phyloP scores from a whole-genome alignment of 2,797 vertebrate species.

The Enteromius radiatus region DNA sequence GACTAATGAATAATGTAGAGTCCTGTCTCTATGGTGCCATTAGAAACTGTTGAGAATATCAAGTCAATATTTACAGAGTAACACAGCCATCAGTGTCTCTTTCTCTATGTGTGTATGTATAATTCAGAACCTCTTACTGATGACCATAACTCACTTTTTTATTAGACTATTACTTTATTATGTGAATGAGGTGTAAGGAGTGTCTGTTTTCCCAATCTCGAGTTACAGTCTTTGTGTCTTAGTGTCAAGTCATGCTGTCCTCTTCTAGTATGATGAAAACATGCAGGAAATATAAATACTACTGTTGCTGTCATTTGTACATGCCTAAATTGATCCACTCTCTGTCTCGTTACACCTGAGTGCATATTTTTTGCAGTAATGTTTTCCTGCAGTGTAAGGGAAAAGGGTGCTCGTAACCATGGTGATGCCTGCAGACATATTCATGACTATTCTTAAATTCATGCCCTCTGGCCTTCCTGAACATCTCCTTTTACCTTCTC shows the following conservation, averaged over 20 bases:
- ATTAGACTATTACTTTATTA: neutral
- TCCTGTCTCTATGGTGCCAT: slow-evolving; percentile 51
- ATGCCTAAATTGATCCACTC: neutral
- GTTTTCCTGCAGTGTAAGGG: neutral
- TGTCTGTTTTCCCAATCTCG: neutral
- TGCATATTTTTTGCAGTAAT: neutral
- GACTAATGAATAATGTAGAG: slow-evolving; percentile 54
- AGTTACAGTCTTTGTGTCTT: neutral
- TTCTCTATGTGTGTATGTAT: neutral
- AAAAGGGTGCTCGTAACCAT: slow-evolving; percentile 11
- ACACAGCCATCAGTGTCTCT: neutral
- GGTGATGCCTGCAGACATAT: slow-evolving; percentile 26
- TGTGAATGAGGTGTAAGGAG: neutral
- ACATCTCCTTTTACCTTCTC: neutral
- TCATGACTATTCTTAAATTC: slow-evolving; percentile 3
- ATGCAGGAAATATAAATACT: neutral
- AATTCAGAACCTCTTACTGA: neutral
- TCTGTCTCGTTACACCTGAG: neutral
- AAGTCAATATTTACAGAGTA: slow-evolving; percentile 42
- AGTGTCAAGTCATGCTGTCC: neutral
- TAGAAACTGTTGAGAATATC: slow-evolving; percentile 30
- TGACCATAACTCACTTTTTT: neutral
- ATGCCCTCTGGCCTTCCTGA: neutral
- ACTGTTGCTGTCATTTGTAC: neutral
- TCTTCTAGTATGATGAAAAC: slow-evolving; percentile 13